Base-by-base conservation (phyloP, 2,113 vertebrate genomes). In the Dolichallabes microphthalmus region DNA sequence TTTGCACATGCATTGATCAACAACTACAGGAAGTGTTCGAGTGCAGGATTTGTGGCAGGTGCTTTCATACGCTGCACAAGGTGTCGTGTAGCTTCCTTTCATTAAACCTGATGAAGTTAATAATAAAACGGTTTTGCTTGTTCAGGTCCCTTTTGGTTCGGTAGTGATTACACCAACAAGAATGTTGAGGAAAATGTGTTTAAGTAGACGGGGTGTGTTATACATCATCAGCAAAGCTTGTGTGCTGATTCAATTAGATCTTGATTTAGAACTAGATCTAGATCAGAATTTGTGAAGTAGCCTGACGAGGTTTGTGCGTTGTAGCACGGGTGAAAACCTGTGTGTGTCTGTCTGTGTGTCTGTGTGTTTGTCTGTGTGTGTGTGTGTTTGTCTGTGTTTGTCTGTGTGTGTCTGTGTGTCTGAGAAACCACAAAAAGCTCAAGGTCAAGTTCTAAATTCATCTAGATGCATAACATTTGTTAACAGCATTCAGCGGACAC, bases 401-500 rank as follows among this genome's bases (percentile, higher is more conserved):
- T 71, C 9, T 71, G 52, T 57, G 39, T 22, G 8, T 53, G 52
- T 39, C 20, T 58, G 53, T 39, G 35, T 27, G n/a, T 61, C 25
- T 52, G 20, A 52, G 57, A 27, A 58, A 22, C 35, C 27, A 27
- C 35, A 75, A 27, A 17, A 55, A 77, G 11, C 8, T 17, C 58
- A n/a, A 32, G 61, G 27, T 73, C 53, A 2, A 5, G 20, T 74
- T 69, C 39, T 80, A 69, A 79, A 80, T 73, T 85, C 30, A 71
- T 66, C 76, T 57, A 32, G 64, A 27, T 20, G 22, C 25, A 27
- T 17, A 7, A 52, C 55, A 7, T 63, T 80, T 11, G 60, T 82
- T 22, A 53, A 61, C 77, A 4, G n/a, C 25, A 13, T 45, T 17
- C 68, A n/a, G 32, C 82, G 57, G 61, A 60, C 64, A 20, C 64